Evolutionary conservation across 2,888 invertebrate species (phyloP).

Genomic region (Drosophila anomelani): DNA sequence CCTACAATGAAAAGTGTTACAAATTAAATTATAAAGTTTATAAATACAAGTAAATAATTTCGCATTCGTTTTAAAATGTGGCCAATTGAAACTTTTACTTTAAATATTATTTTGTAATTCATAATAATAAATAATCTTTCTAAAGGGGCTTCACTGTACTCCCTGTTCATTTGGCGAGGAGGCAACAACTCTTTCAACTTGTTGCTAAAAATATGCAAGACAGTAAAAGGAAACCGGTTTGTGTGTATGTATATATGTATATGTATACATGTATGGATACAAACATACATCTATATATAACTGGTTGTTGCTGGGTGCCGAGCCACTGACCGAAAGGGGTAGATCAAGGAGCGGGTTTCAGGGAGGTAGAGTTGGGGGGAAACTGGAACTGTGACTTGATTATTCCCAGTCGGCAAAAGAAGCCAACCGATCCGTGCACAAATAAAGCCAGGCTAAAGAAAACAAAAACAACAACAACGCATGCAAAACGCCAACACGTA

Average conservation of each 20-base stretch:
- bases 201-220: conserved; percentile 77
- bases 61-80: background rate
- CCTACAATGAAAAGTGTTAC: background rate
- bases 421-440: conserved; percentile 60
- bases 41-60: background rate
- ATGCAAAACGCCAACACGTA: conserved; percentile 70
- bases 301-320: conserved; percentile 74
- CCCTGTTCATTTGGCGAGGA: conserved; percentile 26
- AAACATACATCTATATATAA: conserved; percentile 17
- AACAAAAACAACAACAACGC: conserved; percentile 18
- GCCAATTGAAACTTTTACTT: background rate
- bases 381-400: conserved; percentile 67
- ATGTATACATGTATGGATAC: background rate
- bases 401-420: conserved; percentile 66
- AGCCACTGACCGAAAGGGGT: conserved; percentile 34
- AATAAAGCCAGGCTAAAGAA: conserved; percentile 61
- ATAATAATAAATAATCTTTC: background rate
- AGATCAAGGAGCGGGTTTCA: background rate
- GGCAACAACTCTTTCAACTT: conserved; percentile 67
- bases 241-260: conserved; percentile 1
- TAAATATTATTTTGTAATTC: background rate
- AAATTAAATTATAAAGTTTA: background rate
- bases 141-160: background rate
- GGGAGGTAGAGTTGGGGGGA: background rate
- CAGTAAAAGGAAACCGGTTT: conserved; percentile 76